Conservation (phyloP, 2,888 invertebrate genomes). For the Mythimna impura region DNA sequence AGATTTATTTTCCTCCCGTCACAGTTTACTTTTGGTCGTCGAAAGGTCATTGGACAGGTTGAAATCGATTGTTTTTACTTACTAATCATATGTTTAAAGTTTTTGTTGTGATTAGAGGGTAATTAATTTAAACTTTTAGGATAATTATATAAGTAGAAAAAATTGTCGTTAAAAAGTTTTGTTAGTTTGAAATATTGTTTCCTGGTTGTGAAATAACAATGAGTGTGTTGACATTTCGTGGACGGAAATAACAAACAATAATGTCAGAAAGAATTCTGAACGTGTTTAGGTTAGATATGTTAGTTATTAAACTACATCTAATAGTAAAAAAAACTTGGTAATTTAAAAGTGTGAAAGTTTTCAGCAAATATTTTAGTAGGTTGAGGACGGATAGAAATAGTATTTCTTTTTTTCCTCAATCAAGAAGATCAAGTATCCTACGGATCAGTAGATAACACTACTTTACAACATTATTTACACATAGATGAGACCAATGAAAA, state of each 20-base stretch:
- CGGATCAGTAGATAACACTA: too few species aligned
- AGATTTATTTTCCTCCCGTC: slow-evolving; percentile 83
- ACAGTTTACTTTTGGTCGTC: slow-evolving; percentile 85
- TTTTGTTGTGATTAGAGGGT: slow-evolving; percentile 23
- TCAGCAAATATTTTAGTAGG: neutral
- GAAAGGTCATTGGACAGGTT: slow-evolving; percentile 89
- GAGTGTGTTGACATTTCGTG: slow-evolving; percentile 30
- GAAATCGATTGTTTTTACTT: slow-evolving; percentile 71
- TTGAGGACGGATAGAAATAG: too few species aligned
- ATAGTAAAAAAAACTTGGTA: too few species aligned
- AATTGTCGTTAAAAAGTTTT: neutral
- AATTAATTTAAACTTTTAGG: neutral
- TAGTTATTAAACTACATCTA: neutral
- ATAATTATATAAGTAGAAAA: neutral
- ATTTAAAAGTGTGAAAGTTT: neutral
- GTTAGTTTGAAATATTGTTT: neutral
- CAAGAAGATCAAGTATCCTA: too few species aligned
- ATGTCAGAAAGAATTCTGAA: neutral
- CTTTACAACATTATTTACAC: too few species aligned
- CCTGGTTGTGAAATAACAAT: slow-evolving; percentile 18
- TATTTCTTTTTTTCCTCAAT: too few species aligned
- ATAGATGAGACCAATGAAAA: too few species aligned
- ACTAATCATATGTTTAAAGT: slow-evolving; percentile 26
- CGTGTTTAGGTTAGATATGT: neutral
- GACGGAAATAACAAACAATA: slow-evolving; percentile 31